Evolutionary conservation across 2,113 vertebrate genomes (phyloP), one percentile per base, ranked within the genome.

Genomic region (Todiramphus saurophagus): DNA sequence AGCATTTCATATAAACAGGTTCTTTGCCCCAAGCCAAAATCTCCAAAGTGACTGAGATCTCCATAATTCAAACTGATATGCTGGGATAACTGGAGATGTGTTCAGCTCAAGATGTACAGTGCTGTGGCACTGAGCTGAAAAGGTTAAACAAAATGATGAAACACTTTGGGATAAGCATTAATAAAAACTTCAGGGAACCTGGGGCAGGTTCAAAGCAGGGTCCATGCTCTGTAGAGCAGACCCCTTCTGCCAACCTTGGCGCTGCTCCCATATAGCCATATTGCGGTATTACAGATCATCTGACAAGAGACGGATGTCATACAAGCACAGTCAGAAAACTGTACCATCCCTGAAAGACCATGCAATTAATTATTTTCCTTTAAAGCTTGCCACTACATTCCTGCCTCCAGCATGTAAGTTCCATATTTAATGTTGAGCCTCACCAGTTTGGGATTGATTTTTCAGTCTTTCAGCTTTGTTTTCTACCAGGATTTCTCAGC

Each of bases 201-300:
- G 59, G 67, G 72, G 41, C 72, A 76, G 68, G 67, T 86, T 92
- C 83, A 67, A 79, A 80, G 37, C 37, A 80, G 67, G 67, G 80
- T 88, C 64, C 25, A 9, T 31, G 44, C 75, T 79, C 92, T 66
- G 35, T 28, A 4, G 44, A 53, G 76, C 18, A 48, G 50, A 83
- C 10, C 66, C 67, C 63, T 90, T 55, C 92, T 93, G 94, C 72
- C 82, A 83, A 23, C 63, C 70, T 41, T 94, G 92, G 94, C 59
- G 0, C 50, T 74, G 79, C 50, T 96, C 76, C 84, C 50, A 25
- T 28, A 23, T 2, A 68, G 72, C 88, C 86, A 77, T 92, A 83
- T 74, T 90, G 88, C 53, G 37, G 33, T 53, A 62, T 64, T 85
- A 37, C 24, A 68, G 70, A 76, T 73, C 76, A 69, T 62, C 48